Base-by-base conservation (phyloP, 2,797 vertebrate species). In the Cryptoblepharus egeriae region DNA sequence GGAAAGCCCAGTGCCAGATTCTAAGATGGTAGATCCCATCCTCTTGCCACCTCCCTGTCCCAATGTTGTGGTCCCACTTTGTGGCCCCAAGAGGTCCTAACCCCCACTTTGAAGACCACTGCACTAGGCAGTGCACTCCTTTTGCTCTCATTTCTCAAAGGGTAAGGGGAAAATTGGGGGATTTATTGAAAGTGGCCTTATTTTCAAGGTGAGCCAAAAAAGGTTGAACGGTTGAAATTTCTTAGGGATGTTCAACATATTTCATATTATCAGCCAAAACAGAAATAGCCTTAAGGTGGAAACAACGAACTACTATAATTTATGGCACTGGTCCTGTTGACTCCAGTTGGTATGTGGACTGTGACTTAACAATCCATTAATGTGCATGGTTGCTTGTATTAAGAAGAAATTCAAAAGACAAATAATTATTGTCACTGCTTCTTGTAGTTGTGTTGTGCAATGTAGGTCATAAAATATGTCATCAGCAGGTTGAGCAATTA, bases 401-500 rank as follows among this genome's bases (percentile, higher is more conserved):
- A 81, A 64, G 58, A 30, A 73, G 45, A 65, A 49, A n/a, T 0
- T 55, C 18, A 37, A 35, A 77, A 3, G 2, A 69, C n/a, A 65
- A 26, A 68, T 68, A 24, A 26, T 39, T 35, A 52, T 52, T 52
- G 22, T 28, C 70, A 85, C 86, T 90, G 61, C 9, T 67, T 80
- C 52, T 45, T 52, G 6, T 4, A 49, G 1, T 72, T 4, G 26
- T 83, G 5, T 86, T 80, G 80, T 72, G 49, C 79, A 85, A 73
- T 82, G 6, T 67, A 68, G 30, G 52, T 11, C 8, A 81, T 70
- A 71, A 49, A 84, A 88, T 84, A 69, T 87, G 67, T 64, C 75
- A 77, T 22, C 6, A 79, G 20, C 22, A 75, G 70, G 72, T n/a
- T 79, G 49, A 42, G 30, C 78, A 87, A 85, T 84, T 65, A 64